Evolutionary conservation across 2,113 vertebrate species (phyloP), one percentile per base, ranked within the genome.

Genomic region (Peromyscus maniculatus): DNA sequence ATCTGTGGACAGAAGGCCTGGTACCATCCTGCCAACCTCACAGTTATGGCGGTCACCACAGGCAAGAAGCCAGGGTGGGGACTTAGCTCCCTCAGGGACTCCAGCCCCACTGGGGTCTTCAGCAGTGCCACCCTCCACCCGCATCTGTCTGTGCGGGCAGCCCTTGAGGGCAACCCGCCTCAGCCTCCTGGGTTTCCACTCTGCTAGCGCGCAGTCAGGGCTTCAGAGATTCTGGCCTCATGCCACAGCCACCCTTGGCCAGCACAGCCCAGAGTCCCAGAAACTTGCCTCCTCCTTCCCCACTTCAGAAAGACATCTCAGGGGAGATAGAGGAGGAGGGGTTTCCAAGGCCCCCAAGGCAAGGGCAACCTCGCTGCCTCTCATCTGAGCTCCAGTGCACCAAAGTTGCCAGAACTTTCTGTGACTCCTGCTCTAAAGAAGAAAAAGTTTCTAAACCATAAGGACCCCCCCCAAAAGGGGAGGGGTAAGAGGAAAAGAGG

Each of bases 41-140:
- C 1, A 4, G 33, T 55, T 39, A 4, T 13, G 59, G 78, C 26
- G 31, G 49, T 55, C 28, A 43, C 12, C 3, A 12, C 3, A 9
- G 71, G 13, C 3, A 4, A 67, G 46, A 62, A 55, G 86, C 13
- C 3, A 4, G 39, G 62, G n/a, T 13, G 24, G 28, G 33, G n/a
- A 2, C 9, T 0, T 67, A 7, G 13, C 26, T 86, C n/a, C 78
- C 26, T 26, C 0, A 0, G 1, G 39, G 36, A 1, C 52, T 91
- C n/a, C 15, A 39, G 36, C 36, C 49, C 11, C 49, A n/a, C 36
- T 39, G 33, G 24, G 52, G 55, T 13, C 55, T 26, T 62, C 21
- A 24, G 72, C 16, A 46, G 26, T 62, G 71, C 24, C n/a, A 13
- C 26, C 10, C 71, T 33, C 71, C 88, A 36, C 28, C n/a, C 24